Conservation (phyloP, 2,888 invertebrate genomes). For the Anodontia alba region DNA sequence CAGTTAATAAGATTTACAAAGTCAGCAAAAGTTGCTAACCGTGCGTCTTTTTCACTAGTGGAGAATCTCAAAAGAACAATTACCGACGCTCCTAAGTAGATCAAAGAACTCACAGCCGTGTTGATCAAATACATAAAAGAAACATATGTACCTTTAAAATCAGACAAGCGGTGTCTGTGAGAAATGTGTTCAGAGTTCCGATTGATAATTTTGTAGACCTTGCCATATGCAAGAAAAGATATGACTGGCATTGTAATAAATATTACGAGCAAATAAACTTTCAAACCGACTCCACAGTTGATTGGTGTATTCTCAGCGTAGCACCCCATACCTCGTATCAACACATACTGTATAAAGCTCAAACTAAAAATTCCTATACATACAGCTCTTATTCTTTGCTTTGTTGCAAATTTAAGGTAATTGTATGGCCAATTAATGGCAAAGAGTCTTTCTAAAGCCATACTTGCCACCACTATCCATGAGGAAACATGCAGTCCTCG, state of each 20-base stretch:
- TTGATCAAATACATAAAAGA: not conserved
- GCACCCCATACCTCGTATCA: not conserved
- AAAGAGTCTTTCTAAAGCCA: not conserved
- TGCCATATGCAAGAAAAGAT: not conserved
- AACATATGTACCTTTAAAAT: not conserved
- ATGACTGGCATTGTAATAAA: not conserved
- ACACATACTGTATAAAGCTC: not conserved
- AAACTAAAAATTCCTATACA: not conserved
- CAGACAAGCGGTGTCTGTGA: not conserved
- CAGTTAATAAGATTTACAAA: not conserved
- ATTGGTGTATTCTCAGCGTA: not conserved
- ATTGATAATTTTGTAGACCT: not conserved
- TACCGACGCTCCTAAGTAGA: not conserved
- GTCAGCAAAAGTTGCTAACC: not conserved
- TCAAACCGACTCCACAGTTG: not conserved
- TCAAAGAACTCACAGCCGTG: not conserved
- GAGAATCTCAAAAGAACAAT: not conserved
- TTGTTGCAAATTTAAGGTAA: not conserved
- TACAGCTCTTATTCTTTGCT: not conserved
- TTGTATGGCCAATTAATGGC: not conserved
- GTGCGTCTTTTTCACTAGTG: not conserved
- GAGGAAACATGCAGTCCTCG: not conserved
- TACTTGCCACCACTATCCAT: not conserved
- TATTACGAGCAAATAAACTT: not conserved
- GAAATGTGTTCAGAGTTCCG: not conserved